These are phyloP conservation scores for Urophycis tenuis DNA, from an alignment of 2,797 vertebrate genomes.

Conservation along the genomic window DNA sequence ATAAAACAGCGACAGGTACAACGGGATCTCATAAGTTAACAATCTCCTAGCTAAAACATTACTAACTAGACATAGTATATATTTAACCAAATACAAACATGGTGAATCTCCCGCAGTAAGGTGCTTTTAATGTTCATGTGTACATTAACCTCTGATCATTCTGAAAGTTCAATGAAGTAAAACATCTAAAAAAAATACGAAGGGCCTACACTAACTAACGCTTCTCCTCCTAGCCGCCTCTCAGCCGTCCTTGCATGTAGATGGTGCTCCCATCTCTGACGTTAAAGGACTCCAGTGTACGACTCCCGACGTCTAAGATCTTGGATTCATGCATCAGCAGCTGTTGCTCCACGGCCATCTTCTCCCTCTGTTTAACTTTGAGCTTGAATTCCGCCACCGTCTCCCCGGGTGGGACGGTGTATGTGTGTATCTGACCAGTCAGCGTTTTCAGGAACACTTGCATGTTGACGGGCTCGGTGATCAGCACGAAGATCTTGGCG, in stretches of 20 bases:
- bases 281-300: constrained; percentile 48
- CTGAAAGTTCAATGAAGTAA: too few relatives aligned
- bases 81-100: not conserved
- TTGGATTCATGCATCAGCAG: constrained; percentile 47
- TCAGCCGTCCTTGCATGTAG: constrained; percentile 49
- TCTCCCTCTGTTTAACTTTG: constrained; percentile 43
- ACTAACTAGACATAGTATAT: not conserved
- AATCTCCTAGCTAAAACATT: not conserved
- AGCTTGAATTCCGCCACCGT: constrained; percentile 50
- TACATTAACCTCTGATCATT: too few relatives aligned
- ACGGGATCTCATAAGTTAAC: too few relatives aligned
- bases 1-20: not conserved
- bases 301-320: constrained; percentile 36
- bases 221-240: constrained; percentile 52
- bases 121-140: not conserved
- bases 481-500: constrained; percentile 50
- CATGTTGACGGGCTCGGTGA: constrained; percentile 27
- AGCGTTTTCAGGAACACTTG: constrained; percentile 62
- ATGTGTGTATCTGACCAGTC: constrained; percentile 27
- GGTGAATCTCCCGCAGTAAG: not conserved
- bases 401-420: constrained; percentile 36
- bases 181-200: too few relatives aligned
- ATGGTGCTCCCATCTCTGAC: constrained; percentile 51
- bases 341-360: constrained; percentile 52
- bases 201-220: too few relatives aligned